These are phyloP conservation scores for Chrysodeixis includens DNA, from an alignment of 2,888 invertebrate genomes.

Conservation along the genomic window DNA sequence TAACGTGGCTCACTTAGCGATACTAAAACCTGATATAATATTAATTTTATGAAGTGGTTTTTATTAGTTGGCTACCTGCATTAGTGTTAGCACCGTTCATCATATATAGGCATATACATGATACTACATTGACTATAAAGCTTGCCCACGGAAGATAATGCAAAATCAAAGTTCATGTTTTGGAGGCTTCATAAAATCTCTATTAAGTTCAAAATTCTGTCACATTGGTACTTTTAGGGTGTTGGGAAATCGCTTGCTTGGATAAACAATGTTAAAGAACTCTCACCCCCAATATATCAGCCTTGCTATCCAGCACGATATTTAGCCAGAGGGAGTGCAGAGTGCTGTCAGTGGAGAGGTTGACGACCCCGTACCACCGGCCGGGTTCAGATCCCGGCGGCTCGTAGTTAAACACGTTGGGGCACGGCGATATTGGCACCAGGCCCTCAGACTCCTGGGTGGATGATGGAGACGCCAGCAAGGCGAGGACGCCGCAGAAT, in stretches of 20 bases:
- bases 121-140: too few species aligned
- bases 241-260: too few species aligned
- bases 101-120: too few species aligned
- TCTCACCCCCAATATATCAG: conserved; percentile 90
- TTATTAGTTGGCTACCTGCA: background rate
- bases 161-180: too few species aligned
- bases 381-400: conserved; percentile 86
- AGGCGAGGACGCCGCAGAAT: conserved; percentile 63
- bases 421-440: conserved; percentile 88
- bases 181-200: too few species aligned
- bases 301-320: conserved; percentile 88
- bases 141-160: too few species aligned
- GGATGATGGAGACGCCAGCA: conserved; percentile 67
- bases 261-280: too few species aligned
- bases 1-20: background rate
- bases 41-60: background rate
- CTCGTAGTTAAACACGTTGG: conserved; percentile 90
- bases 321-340: conserved; percentile 90
- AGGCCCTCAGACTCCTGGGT: conserved; percentile 65
- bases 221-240: too few species aligned
- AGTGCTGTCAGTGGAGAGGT: conserved; percentile 87
- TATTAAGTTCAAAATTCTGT: too few species aligned
- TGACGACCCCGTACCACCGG: conserved; percentile 90
- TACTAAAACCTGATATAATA: conserved; percentile 15
- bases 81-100: too few species aligned